These are phyloP conservation scores for Spodoptera exigua DNA, from an alignment of 2,888 invertebrate species.

Conservation along the genomic window DNA sequence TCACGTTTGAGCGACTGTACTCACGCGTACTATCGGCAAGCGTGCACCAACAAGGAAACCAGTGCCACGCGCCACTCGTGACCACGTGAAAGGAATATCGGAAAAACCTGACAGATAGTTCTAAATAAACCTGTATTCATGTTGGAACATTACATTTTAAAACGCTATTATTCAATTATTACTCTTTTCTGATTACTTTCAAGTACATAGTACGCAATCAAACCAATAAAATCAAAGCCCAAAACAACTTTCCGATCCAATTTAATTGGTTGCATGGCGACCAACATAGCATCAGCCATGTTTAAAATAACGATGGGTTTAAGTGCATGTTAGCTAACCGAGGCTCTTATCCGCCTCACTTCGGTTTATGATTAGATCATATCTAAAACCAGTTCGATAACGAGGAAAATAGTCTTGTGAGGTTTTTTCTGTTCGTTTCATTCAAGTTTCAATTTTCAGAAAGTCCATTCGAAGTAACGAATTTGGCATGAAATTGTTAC, in stretches of 20 bases:
- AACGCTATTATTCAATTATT: neutral
- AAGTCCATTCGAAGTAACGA: conserved; percentile 1
- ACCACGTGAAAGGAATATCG: conserved; percentile 26
- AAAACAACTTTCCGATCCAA: conserved; percentile 3
- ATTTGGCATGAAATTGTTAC: too few species aligned
- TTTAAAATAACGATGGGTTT: conserved; percentile 11
- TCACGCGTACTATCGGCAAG: conserved; percentile 26
- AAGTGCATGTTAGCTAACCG: conserved; percentile 24
- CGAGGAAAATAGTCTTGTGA: conserved; percentile 31
- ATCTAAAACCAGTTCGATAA: conserved; percentile 50
- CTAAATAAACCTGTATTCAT: conserved; percentile 1
- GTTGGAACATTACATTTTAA: neutral
- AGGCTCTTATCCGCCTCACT: conserved; percentile 38
- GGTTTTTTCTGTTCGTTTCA: conserved; percentile 18
- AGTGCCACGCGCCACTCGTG: conserved; percentile 39
- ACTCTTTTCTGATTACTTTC: conserved; percentile 8
- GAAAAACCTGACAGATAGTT: conserved; percentile 2
- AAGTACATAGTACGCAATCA: conserved; percentile 18
- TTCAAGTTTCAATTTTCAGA: conserved; percentile 6
- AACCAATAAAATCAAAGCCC: conserved; percentile 26
- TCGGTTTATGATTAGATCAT: conserved; percentile 46
- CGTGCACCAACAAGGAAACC: conserved; percentile 42
- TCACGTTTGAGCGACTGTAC: conserved; percentile 34
- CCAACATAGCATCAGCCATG: conserved; percentile 14
- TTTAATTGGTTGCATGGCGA: conserved; percentile 3